Base-by-base conservation (phyloP, 2,888 invertebrate species). In the Netelia melanura region DNA sequence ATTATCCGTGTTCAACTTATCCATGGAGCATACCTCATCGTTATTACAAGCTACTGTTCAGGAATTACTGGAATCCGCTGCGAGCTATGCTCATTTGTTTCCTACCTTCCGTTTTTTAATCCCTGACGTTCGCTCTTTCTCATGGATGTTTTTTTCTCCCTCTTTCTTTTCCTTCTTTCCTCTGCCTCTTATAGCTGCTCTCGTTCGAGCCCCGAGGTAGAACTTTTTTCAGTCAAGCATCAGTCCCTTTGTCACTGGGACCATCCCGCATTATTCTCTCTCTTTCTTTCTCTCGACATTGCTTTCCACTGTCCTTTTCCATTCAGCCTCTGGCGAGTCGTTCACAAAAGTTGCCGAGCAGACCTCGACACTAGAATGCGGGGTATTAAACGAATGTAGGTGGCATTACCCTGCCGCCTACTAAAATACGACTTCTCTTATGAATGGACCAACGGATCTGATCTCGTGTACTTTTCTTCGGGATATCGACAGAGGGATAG, bases 71-170 rank as follows among this genome's bases (percentile, higher is more conserved):
- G 43, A 86, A 87, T 82, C 86, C 87, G 88, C 90, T 88, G 86
- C 85, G 85, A 91, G 91, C 90, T 78, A 90, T 91, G 90, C 90
- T 90, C 91, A 91, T 92, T 91, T 89, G 89, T 91, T 90, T 61
- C 43, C 43, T 81, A 38, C 67, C 43, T 65, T 61, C 3, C 43
- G 86, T 88, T 90, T 88, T 87, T 89, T 88, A 90, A 90, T 90
- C 89, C 87, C 74, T 83, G 70, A 61, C 82, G 70, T 75, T 85
- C 64, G 58, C 70, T 48, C 79, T 74, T 64, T 81, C 21, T 62
- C 64, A 25, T 43, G 58, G n/a, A 62, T 48, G 38, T 21, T 64
- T 67, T 48, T 64, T 82, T 64, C 8, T 14, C 58, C 43, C 21
- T n/a, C 30, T 79, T 64, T 74, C 44, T 58, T 58, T 58, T 61